These are phyloP conservation scores for Ovis aries DNA, from an alignment of 2,113 vertebrate species.

Conservation along the genomic window DNA sequence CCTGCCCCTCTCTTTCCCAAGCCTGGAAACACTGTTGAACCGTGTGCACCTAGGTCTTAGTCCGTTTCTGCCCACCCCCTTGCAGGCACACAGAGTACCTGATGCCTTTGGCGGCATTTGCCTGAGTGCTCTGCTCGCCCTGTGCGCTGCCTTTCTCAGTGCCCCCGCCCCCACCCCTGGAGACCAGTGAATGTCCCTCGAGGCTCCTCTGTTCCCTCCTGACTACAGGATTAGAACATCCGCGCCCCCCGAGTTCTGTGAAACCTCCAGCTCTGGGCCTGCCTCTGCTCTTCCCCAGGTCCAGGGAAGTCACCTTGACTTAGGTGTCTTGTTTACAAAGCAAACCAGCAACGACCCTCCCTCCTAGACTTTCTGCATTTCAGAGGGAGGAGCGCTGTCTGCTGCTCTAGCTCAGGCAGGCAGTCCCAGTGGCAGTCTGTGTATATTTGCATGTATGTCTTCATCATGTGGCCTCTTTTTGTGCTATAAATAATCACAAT, in stretches of 20 bases:
- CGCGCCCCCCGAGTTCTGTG: no score
- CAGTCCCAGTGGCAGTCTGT: not conserved
- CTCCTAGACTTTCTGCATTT: rapidly evolving
- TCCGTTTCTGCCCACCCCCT: not conserved
- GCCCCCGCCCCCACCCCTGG: rapidly evolving
- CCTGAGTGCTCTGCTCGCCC: not conserved
- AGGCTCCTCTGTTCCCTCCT: not conserved
- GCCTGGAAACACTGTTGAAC: not conserved
- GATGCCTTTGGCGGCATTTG: not conserved
- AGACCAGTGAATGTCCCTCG: not conserved
- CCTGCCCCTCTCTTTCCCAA: no score
- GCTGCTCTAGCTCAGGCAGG: not conserved
- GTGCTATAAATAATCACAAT: not conserved
- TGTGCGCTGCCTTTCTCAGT: rapidly evolving
- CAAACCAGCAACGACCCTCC: not conserved
- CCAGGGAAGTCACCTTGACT: not conserved
- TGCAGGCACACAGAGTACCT: not conserved
- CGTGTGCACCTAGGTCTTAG: rapidly evolving
- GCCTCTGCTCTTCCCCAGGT: not conserved
- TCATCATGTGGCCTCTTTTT: not conserved
- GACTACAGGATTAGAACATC: rapidly evolving
- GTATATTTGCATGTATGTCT: not conserved
- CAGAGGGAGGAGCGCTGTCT: rapidly evolving
- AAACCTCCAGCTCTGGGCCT: not conserved
- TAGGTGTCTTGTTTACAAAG: not conserved